A percentile compares a stretch with the other conserved stretches of the same genome.
These are phyloP conservation scores for Tridacna gigas DNA, from an alignment of 2,888 invertebrate genomes.

Conservation along the genomic window DNA sequence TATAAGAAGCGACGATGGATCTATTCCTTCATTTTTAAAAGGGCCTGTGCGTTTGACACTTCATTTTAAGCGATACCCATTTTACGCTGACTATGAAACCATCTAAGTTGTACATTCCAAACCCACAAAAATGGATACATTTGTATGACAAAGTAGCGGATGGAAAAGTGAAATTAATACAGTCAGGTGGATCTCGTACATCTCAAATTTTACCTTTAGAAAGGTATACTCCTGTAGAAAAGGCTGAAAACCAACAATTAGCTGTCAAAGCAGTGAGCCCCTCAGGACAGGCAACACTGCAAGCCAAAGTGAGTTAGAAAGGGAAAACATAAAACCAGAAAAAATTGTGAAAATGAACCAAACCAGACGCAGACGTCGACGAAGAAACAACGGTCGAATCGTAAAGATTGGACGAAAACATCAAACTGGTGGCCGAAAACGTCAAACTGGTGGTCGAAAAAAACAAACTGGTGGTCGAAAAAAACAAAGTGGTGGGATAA, in stretches of 20 bases:
- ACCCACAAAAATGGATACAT: constrained; percentile 38
- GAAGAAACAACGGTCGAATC: constrained; percentile 21
- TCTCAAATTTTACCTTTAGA: background rate
- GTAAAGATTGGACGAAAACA: background rate
- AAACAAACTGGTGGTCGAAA: too few relatives aligned
- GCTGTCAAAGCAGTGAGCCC: constrained; percentile 2
- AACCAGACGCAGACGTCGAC: background rate
- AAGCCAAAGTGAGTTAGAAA: constrained; percentile 24
- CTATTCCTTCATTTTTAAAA: constrained; percentile 27
- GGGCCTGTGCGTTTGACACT: constrained; percentile 44
- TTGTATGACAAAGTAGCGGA: constrained; percentile 36
- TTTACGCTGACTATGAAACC: constrained; percentile 28
- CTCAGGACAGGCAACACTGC: constrained; percentile 8
- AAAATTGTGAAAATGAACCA: constrained; percentile 31
- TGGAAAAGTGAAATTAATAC: constrained; percentile 25
- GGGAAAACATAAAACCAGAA: constrained; percentile 42
- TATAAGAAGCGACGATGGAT: too few relatives aligned
- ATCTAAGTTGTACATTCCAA: constrained; percentile 64
- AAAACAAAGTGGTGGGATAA: too few relatives aligned
- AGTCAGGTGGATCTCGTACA: background rate
- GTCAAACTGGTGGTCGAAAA: background rate
- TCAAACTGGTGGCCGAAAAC: constrained; percentile 11
- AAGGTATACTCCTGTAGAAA: background rate
- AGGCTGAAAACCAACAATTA: background rate
- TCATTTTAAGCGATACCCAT: constrained; percentile 41